Percentiles rank a stretch among this genome's conserved stretches.
Evolutionary conservation across 2,888 invertebrate genomes (phyloP).

Genomic region (Synanthedon myopaeformis): DNA sequence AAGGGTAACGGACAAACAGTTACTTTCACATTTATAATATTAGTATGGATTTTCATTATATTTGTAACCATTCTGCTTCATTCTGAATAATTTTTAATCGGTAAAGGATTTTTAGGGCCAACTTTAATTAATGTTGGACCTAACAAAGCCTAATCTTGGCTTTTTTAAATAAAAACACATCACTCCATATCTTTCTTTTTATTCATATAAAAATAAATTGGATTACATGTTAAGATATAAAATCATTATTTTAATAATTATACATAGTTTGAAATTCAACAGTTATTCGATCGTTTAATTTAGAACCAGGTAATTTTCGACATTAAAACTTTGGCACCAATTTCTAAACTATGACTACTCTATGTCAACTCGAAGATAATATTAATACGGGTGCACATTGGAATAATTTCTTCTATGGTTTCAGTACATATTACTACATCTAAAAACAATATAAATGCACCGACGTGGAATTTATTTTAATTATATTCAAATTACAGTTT

Average conservation of each 20-base stretch:
- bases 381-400: neutral
- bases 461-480: constrained; percentile 8
- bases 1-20: no score
- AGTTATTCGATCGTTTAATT: constrained; percentile 5
- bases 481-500: no score
- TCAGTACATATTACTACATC: neutral
- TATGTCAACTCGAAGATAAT: neutral
- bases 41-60: no score
- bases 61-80: no score
- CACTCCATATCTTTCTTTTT: neutral
- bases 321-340: constrained; percentile 52
- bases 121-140: no score
- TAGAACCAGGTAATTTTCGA: neutral
- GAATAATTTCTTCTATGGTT: neutral
- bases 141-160: no score
- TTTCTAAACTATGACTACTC: constrained; percentile 23
- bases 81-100: no score
- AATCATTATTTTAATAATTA: neutral
- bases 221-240: neutral
- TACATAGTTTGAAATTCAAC: neutral
- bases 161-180: neutral
- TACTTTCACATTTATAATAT: no score
- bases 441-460: constrained; percentile 16
- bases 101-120: no score
- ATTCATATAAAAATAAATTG: neutral